These are phyloP conservation scores for Entomobrya multifasciata DNA, from an alignment of 2,888 invertebrate genomes.

Conservation along the genomic window DNA sequence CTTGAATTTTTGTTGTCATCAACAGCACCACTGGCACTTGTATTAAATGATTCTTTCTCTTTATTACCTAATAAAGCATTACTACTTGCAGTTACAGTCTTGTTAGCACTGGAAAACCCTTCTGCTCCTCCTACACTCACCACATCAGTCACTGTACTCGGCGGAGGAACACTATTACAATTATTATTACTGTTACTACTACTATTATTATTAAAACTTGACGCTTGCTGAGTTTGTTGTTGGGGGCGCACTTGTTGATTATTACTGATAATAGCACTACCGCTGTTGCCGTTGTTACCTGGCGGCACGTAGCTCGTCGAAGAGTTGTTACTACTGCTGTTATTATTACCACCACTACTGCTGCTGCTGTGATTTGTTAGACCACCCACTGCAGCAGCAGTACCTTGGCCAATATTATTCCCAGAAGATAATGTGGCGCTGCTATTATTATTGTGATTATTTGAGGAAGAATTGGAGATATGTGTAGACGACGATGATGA, in stretches of 20 bases:
- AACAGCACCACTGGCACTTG: constrained; percentile 75
- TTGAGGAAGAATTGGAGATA: constrained; percentile 46
- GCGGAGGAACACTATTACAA: constrained; percentile 55
- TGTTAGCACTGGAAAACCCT: constrained; percentile 64
- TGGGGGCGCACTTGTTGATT: no score
- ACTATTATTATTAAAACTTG: constrained; percentile 65
- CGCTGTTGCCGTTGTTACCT: constrained; percentile 48
- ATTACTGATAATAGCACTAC: constrained; percentile 69
- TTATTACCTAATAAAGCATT: constrained; percentile 71
- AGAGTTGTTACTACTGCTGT: not conserved
- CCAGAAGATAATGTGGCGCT: no score
- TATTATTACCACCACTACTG: not conserved
- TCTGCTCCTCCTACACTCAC: constrained; percentile 69
- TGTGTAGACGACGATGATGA: constrained; percentile 34
- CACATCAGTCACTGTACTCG: constrained; percentile 64
- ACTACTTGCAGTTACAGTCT: constrained; percentile 67
- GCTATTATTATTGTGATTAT: not conserved
- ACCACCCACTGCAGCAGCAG: constrained; percentile 25
- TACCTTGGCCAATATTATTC: not conserved
- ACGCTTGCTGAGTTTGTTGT: constrained; percentile 56
- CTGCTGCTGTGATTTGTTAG: constrained; percentile 23
- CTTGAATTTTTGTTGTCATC: constrained; percentile 72
- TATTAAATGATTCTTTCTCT: constrained; percentile 71
- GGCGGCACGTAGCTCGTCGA: no score
- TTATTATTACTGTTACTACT: constrained; percentile 57